phyloP scores from a whole-genome alignment of 2,797 vertebrate genomes.

The Kryptopterus vitreolus region DNA sequence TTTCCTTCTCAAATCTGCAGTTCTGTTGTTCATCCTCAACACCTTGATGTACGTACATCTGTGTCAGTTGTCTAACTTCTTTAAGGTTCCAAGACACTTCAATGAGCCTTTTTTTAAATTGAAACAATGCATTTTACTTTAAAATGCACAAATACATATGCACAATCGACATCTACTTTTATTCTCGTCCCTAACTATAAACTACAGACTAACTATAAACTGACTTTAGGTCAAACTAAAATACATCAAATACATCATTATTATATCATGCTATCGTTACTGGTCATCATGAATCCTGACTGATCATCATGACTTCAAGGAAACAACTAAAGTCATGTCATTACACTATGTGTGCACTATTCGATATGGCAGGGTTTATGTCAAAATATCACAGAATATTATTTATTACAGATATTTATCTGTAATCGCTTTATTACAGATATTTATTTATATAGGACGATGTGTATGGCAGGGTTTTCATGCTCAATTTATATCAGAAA shows the following conservation, averaged over 20 bases:
- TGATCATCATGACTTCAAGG: neutral
- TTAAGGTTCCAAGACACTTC: neutral
- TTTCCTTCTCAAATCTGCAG: conserved; percentile 1
- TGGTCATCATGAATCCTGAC: neutral
- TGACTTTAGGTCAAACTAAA: neutral
- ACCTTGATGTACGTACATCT: neutral
- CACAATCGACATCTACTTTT: neutral
- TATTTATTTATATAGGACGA: neutral
- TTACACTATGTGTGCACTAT: neutral
- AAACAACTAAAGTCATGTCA: neutral
- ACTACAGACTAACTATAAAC: neutral
- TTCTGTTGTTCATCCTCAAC: neutral
- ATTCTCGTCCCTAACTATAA: too few relatives aligned
- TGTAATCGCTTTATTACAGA: too few relatives aligned
- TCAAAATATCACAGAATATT: neutral
- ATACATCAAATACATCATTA: neutral
- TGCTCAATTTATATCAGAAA: neutral
- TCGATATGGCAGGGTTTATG: neutral
- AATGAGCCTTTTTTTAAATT: too few relatives aligned
- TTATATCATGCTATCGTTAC: neutral
- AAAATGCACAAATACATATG: neutral
- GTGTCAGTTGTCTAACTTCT: conserved; percentile 7
- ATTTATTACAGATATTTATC: too few relatives aligned
- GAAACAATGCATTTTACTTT: neutral
- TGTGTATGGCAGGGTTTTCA: neutral